A percentile compares a stretch with the other conserved stretches of the same genome.
These are phyloP conservation scores for Cyprinella venusta DNA, from an alignment of 2,797 vertebrate genomes.

Conservation along the genomic window DNA sequence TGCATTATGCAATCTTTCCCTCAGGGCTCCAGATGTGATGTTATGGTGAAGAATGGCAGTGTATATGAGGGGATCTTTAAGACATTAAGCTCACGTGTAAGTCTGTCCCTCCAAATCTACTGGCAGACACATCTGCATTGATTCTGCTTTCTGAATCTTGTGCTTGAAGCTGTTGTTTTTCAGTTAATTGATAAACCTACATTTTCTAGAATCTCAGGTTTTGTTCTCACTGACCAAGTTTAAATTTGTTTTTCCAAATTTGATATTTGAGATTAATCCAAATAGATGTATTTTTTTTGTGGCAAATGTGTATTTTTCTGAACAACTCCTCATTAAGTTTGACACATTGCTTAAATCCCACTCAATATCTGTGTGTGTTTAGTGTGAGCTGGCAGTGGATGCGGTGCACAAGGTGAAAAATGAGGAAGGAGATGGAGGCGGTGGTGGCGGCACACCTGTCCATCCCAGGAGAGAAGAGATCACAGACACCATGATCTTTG, in stretches of 20 bases:
- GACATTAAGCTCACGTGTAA: slow-evolving; percentile 91
- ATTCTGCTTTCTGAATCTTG: neutral
- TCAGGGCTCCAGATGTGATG: slow-evolving; percentile 91
- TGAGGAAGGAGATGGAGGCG: slow-evolving; percentile 63
- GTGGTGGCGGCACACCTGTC: slow-evolving; percentile 64
- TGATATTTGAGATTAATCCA: neutral
- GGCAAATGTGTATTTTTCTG: neutral
- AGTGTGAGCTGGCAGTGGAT: slow-evolving; percentile 93
- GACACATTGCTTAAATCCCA: neutral
- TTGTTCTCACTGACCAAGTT: neutral
- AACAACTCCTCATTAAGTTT: neutral
- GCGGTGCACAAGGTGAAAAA: slow-evolving; percentile 85
- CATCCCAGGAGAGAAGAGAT: slow-evolving; percentile 88
- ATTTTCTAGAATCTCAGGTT: neutral
- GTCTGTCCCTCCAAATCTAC: slow-evolving; percentile 40
- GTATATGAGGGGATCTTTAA: slow-evolving; percentile 92
- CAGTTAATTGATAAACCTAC: neutral
- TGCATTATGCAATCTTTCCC: neutral
- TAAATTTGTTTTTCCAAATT: neutral
- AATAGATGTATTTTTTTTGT: neutral
- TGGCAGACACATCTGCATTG: neutral
- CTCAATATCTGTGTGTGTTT: slow-evolving; percentile 8
- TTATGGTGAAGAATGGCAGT: slow-evolving; percentile 89
- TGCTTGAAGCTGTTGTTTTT: too few species aligned
- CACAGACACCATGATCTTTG: slow-evolving; percentile 93